These are phyloP conservation scores for Colletes latitarsis DNA, from an alignment of 1,140 invertebrate species.

Conservation along the genomic window DNA sequence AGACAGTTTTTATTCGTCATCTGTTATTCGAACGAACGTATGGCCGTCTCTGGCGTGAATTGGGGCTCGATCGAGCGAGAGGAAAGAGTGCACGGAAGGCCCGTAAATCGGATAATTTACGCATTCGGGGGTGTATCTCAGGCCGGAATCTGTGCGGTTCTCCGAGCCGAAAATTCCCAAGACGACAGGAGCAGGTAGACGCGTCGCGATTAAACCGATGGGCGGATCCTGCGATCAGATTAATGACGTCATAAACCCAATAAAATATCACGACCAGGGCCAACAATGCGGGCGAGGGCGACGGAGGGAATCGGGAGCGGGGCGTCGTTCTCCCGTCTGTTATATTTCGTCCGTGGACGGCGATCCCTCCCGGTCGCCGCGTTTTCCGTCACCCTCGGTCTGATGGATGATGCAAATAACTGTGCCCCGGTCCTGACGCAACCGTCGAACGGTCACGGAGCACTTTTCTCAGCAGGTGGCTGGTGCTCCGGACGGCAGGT, in stretches of 20 bases:
- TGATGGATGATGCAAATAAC: conserved; percentile 80
- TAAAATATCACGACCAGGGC: conserved; percentile 75
- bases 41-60: no score
- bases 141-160: conserved; percentile 53
- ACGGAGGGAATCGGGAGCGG: conserved; percentile 57
- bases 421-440: conserved; percentile 66
- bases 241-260: conserved; percentile 79
- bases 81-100: conserved; percentile 50
- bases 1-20: no score
- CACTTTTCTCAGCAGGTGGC: conserved; percentile 78
- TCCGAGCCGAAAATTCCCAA: conserved; percentile 66
- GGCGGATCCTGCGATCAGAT: conserved; percentile 75
- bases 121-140: conserved; percentile 70
- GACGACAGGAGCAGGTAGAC: conserved; percentile 61
- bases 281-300: conserved; percentile 73
- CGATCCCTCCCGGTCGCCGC: background rate
- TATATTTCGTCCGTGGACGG: conserved; percentile 7
- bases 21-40: no score
- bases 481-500: conserved; percentile 62
- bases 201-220: conserved; percentile 75
- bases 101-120: conserved; percentile 76
- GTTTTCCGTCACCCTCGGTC: conserved; percentile 49
- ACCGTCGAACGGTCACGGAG: conserved; percentile 67
- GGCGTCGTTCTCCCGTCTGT: background rate
- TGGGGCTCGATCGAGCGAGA: conserved; percentile 14